phyloP scores from a whole-genome alignment of 2,113 vertebrate genomes.

The Pelmatolapia mariae region DNA sequence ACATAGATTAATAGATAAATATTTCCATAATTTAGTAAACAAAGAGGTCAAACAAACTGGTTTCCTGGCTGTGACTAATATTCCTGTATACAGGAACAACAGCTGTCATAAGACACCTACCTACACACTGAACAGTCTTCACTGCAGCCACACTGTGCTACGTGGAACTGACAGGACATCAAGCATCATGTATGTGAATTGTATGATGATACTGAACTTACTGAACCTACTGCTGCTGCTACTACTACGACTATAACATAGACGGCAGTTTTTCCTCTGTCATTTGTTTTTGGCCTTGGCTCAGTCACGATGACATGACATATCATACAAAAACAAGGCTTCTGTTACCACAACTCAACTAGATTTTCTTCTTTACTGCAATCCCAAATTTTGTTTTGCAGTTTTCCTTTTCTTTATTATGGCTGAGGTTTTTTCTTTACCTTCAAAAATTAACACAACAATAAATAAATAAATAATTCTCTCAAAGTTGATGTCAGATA shows the following conservation, averaged over 20 bases:
- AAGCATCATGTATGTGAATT: not conserved
- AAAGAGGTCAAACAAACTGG: not conserved
- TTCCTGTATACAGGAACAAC: not conserved
- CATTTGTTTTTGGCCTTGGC: not conserved
- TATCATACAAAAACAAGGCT: not conserved
- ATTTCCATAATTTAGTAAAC: not conserved
- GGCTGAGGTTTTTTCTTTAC: not conserved
- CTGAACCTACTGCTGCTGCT: accelerated
- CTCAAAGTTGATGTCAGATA: not conserved
- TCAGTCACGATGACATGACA: not conserved
- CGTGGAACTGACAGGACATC: not conserved
- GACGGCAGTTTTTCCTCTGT: not conserved
- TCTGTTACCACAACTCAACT: not conserved
- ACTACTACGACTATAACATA: not conserved
- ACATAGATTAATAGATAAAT: not conserved
- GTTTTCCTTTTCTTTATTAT: not conserved
- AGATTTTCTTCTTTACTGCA: not conserved
- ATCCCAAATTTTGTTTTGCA: not conserved
- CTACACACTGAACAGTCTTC: not conserved
- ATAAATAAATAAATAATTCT: not conserved
- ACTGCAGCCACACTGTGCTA: not conserved
- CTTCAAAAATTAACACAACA: not conserved
- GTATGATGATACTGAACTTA: not conserved
- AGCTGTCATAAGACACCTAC: not conserved
- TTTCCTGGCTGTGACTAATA: not conserved